phyloP scores from a whole-genome alignment of 2,888 invertebrate genomes.

The Drosophila paucipuncta region DNA sequence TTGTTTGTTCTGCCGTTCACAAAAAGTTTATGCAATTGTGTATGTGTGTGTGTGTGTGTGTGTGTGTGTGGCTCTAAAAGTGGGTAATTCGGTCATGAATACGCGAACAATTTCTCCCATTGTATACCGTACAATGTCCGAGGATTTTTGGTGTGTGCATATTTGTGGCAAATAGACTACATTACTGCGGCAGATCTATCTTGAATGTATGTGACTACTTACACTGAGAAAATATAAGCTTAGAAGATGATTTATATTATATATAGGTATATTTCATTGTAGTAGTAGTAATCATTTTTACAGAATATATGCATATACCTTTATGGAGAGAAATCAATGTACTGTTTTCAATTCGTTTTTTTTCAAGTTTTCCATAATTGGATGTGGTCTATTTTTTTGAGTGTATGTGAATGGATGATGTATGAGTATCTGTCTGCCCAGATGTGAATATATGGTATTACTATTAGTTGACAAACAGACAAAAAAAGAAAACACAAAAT shows the following conservation, averaged over 20 bases:
- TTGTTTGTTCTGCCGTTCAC: conserved; percentile 70
- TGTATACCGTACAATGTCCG: conserved; percentile 67
- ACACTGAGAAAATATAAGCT: background rate
- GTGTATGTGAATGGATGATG: background rate
- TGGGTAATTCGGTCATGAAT: conserved; percentile 80
- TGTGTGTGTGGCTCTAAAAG: conserved; percentile 48
- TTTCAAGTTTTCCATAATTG: background rate
- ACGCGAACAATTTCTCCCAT: conserved; percentile 73
- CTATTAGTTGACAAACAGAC: conserved; percentile 27
- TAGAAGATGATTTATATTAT: background rate
- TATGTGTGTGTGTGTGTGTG: conserved; percentile 16
- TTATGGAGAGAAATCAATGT: background rate
- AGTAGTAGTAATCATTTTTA: background rate
- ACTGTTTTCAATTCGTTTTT: background rate
- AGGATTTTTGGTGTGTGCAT: conserved; percentile 73
- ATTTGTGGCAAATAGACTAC: conserved; percentile 79
- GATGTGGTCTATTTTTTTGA: background rate
- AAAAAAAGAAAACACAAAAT: conserved; percentile 35
- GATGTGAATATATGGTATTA: conserved; percentile 10
- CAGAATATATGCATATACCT: background rate
- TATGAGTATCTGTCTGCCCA: background rate
- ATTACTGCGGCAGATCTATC: conserved; percentile 73
- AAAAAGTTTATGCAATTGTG: conserved; percentile 41
- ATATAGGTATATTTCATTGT: background rate
- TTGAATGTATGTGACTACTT: conserved; percentile 56